phyloP scores from a whole-genome alignment of 1,140 invertebrate species.

The Holcopasites calliopsidis region DNA sequence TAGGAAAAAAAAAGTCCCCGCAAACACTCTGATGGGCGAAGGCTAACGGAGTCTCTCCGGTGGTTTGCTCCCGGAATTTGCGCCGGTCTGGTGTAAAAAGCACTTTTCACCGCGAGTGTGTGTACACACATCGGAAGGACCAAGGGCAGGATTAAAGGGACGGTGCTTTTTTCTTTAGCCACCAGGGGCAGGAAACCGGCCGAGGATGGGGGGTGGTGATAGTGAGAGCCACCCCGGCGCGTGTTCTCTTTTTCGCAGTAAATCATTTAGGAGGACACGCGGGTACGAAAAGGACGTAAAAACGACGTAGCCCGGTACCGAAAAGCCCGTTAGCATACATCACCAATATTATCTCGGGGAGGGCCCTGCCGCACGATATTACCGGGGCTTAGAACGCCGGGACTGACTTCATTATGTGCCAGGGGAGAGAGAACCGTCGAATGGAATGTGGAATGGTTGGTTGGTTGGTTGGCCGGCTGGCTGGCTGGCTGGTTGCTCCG shows the following conservation, averaged over 20 bases:
- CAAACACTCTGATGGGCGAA: slow-evolving; percentile 2
- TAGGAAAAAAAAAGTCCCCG: background rate
- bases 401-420: slow-evolving; percentile 76
- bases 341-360: slow-evolving; percentile 77
- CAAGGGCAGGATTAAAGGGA: slow-evolving; percentile 64
- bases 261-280: slow-evolving; percentile 72
- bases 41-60: slow-evolving; percentile 38
- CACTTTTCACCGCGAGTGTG: slow-evolving; percentile 45
- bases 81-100: slow-evolving; percentile 47
- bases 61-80: slow-evolving; percentile 44
- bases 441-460: slow-evolving; percentile 77
- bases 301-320: slow-evolving; percentile 60
- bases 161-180: slow-evolving; percentile 55
- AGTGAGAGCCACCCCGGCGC: slow-evolving; percentile 29
- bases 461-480: slow-evolving; percentile 52
- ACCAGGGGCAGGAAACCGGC: no score
- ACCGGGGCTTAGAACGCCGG: slow-evolving; percentile 75
- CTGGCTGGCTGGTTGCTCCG: slow-evolving; percentile 43
- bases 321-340: slow-evolving; percentile 77
- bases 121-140: slow-evolving; percentile 17
- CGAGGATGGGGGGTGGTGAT: slow-evolving; percentile 4
- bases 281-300: slow-evolving; percentile 61
- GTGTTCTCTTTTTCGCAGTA: slow-evolving; percentile 59
- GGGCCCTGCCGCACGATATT: slow-evolving; percentile 72
- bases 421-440: slow-evolving; percentile 63